phyloP scores from a whole-genome alignment of 2,888 invertebrate genomes.

The Lasioglossum pauxillum region DNA sequence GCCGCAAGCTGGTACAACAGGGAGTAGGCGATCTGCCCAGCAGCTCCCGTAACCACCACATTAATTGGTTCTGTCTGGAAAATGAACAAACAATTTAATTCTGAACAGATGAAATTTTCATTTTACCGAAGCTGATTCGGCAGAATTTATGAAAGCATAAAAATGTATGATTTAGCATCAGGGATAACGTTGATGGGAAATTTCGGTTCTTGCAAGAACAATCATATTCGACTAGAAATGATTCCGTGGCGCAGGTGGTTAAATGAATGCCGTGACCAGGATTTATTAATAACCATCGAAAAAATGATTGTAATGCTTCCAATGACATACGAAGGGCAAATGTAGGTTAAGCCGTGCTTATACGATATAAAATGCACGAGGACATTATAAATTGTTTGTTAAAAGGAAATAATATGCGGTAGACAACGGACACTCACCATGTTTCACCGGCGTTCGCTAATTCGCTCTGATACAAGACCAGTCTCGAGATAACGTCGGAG shows the following conservation, averaged over 20 bases:
- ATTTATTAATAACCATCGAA: constrained; percentile 2
- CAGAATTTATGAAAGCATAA: neutral
- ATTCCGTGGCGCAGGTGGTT: constrained; percentile 26
- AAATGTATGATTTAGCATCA: neutral
- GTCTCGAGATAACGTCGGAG: neutral
- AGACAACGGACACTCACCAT: constrained; percentile 57
- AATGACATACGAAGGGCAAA: constrained; percentile 59
- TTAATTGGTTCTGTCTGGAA: constrained; percentile 92
- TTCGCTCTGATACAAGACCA: neutral
- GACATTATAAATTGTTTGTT: neutral
- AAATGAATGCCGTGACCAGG: neutral
- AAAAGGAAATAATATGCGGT: neutral
- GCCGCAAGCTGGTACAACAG: constrained; percentile 97
- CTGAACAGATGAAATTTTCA: neutral
- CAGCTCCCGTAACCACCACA: constrained; percentile 99
- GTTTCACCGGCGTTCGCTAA: constrained; percentile 11
- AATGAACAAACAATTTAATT: constrained; percentile 8
- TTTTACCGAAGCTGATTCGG: neutral
- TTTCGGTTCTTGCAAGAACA: neutral
- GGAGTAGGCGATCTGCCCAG: constrained; percentile 99
- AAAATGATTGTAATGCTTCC: neutral
- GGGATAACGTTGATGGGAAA: neutral
- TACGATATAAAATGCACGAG: neutral
- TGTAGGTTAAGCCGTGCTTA: constrained; percentile 58
- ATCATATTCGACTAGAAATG: neutral